Evolutionary conservation across 2,113 vertebrate genomes (phyloP).

Genomic region (Haliaeetus leucogaster): DNA sequence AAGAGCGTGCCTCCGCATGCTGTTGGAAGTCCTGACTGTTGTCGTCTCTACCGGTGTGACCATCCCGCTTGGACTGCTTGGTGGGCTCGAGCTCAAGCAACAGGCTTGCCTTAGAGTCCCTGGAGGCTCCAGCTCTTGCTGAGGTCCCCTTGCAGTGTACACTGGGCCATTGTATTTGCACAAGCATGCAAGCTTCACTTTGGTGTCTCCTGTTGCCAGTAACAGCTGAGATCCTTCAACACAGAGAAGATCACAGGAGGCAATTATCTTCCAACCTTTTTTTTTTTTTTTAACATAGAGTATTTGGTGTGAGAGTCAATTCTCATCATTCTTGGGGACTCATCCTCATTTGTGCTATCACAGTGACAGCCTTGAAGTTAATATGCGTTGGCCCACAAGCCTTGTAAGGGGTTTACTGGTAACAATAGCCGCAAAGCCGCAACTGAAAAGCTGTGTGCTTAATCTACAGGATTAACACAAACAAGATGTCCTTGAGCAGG

Average conservation of each 20-base stretch:
- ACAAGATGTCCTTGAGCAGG: conserved; percentile 51
- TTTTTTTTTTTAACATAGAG: neutral
- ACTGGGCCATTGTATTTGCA: neutral
- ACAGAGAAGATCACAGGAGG: neutral
- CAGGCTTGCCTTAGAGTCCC: neutral
- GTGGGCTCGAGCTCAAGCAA: neutral
- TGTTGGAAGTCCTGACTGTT: neutral
- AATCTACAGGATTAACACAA: conserved; percentile 48
- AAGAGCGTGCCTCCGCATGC: neutral
- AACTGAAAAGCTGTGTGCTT: conserved; percentile 14
- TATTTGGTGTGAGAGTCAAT: neutral
- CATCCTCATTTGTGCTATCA: neutral
- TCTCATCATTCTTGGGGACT: neutral
- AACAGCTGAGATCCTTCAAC: neutral
- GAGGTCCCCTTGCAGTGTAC: neutral
- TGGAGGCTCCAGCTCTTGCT: neutral
- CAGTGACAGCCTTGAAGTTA: neutral
- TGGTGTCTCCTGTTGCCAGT: neutral
- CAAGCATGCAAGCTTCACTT: neutral
- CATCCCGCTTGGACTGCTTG: neutral
- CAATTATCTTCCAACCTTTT: neutral
- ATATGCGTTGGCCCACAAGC: neutral
- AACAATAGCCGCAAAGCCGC: conserved; percentile 36
- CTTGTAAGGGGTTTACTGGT: neutral
- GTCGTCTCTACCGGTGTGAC: fast-evolving